Evolutionary conservation across 1,140 invertebrate genomes (phyloP).

Genomic region (Scaptomyza hsui): DNA sequence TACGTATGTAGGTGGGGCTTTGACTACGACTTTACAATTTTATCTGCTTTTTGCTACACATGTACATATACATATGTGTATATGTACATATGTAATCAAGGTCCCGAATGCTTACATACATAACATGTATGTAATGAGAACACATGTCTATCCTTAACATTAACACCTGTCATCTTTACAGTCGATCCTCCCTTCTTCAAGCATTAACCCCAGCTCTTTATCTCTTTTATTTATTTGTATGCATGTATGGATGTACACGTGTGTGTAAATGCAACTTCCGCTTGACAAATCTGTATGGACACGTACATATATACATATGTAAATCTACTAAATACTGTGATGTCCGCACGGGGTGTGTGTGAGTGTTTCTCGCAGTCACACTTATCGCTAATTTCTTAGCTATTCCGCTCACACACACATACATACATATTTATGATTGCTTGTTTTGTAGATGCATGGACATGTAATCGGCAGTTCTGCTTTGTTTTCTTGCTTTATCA

Average conservation of each 20-base stretch:
- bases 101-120: background rate
- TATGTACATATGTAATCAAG: conserved; percentile 5
- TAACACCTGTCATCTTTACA: conserved; percentile 11
- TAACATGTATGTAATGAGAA: background rate
- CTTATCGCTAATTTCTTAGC: conserved; percentile 36
- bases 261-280: conserved; percentile 40
- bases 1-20: conserved; percentile 67
- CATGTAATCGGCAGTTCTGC: conserved; percentile 31
- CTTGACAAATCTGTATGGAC: conserved; percentile 21
- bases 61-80: conserved; percentile 8
- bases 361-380: conserved; percentile 12
- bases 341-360: conserved; percentile 18
- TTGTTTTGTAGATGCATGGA: conserved; percentile 10
- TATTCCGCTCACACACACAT: background rate
- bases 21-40: conserved; percentile 32
- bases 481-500: conserved; percentile 46
- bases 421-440: conserved; percentile 3
- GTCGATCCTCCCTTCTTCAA: background rate
- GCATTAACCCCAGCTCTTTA: background rate
- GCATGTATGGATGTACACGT: conserved; percentile 14
- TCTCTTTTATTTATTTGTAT: conserved; percentile 2
- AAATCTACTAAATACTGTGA: conserved; percentile 23
- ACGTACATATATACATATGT: background rate
- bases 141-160: no score
- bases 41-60: conserved; percentile 24